Percentiles rank a stretch among this genome's conserved stretches.
These are phyloP conservation scores for Pollachius pollachius DNA, from an alignment of 2,113 vertebrate species.

Conservation along the genomic window DNA sequence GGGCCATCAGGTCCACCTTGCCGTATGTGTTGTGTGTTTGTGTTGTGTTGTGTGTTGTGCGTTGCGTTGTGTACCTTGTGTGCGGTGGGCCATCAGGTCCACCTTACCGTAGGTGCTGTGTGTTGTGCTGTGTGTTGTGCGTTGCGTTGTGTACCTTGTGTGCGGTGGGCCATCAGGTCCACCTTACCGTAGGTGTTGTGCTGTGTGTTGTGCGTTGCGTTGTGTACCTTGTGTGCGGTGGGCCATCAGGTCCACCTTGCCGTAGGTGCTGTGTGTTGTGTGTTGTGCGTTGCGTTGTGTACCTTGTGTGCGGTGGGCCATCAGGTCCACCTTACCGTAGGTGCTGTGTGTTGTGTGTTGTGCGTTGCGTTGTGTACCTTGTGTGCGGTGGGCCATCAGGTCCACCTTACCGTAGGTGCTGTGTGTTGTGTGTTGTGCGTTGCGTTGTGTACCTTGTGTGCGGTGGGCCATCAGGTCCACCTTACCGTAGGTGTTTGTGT, in stretches of 20 bases:
- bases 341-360: conserved; percentile 53
- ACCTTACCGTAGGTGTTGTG: conserved; percentile 96
- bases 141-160: conserved; percentile 76
- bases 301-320: conserved; percentile 94
- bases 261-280: conserved; percentile 61
- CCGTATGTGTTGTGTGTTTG: too few species aligned
- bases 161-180: conserved; percentile 91
- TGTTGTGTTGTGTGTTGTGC: too few species aligned
- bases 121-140: too few species aligned
- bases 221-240: conserved; percentile 88
- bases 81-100: conserved; percentile 91
- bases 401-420: too few species aligned
- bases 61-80: conserved; percentile 76
- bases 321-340: conserved; percentile 94
- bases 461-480: too few species aligned
- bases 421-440: too few species aligned
- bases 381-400: too few species aligned
- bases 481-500: too few species aligned
- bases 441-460: too few species aligned
- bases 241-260: conserved; percentile 93
- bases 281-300: too few species aligned
- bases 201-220: too few species aligned
- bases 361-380: too few species aligned
- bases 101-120: conserved; percentile 96
- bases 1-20: conserved; percentile 92